Base-by-base conservation (phyloP, 2,113 vertebrate genomes). In the Macrotis lagotis region DNA sequence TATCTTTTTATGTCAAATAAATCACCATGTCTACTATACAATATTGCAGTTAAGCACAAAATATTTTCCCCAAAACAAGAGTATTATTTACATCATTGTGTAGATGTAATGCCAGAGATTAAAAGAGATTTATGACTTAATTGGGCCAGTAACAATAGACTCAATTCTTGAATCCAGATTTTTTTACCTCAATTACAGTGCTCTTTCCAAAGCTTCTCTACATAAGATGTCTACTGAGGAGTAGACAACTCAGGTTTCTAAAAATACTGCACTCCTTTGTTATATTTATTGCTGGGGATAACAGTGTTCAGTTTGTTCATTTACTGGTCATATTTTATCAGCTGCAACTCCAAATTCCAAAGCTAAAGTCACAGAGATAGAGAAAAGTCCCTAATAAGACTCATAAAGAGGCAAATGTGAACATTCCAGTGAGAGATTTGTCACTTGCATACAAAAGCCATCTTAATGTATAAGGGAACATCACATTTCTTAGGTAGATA, bases 341-440 rank as follows among this genome's bases (percentile, higher is more conserved):
- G 94, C 3, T 51, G 5, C 49, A 44, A 93, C 95, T 93, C 51
- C 89, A 93, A 90, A 53, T 31, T 28, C 92, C 37, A 89, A 92
- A 49, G 89, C 83, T 50, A 48, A 51, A 93, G 48, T 91, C 48
- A 94, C 53, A 94, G 49, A 90, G 90, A 88, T 53, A 90, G 51
- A 96, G 90, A 95, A 74, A 88, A 74, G 8, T 26, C 74, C 51
- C 44, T 48, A 90, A 16, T 83, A 91, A 97, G 90, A 97, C 55
- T 91, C 44, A 93, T 55, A 83, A 89, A 95, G 94, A 96, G 92
- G 52, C 0, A 0, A 25, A 19, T 28, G 66, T 91, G 88, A 94
- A 44, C 88, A 92, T 55, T 88, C 97, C 0, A 0, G 96, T 97
- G 96, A 97, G 96, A 91, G 95, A 96, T 96, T 95, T 97, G 97